phyloP scores from a whole-genome alignment of 1,140 invertebrate species.

The Drosophila hydei region DNA sequence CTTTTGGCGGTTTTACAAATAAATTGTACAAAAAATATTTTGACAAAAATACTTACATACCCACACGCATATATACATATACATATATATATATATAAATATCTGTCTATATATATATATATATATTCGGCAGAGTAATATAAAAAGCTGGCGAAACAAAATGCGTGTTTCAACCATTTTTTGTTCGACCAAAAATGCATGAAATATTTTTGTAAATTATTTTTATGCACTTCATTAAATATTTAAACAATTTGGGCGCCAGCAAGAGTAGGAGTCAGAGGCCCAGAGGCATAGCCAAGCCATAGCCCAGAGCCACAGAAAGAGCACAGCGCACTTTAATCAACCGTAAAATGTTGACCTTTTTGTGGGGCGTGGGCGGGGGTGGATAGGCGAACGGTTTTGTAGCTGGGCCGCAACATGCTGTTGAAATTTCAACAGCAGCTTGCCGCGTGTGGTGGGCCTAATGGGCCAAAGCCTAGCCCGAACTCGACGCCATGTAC shows the following conservation, averaged over 20 bases:
- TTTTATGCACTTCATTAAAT: conserved; percentile 83
- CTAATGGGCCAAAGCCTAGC: conserved; percentile 57
- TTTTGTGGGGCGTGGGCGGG: conserved; percentile 42
- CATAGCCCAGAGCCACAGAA: conserved; percentile 9
- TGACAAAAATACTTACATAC: conserved; percentile 66
- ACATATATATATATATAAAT: background rate
- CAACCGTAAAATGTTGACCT: conserved; percentile 82
- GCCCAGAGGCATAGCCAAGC: conserved; percentile 7
- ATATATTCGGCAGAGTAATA: background rate
- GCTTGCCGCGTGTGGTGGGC: conserved; percentile 59
- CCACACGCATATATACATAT: conserved; percentile 6
- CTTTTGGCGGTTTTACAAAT: conserved; percentile 80
- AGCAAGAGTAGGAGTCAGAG: conserved; percentile 16
- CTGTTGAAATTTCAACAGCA: conserved; percentile 64
- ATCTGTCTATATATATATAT: background rate
- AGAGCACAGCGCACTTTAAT: conserved; percentile 72
- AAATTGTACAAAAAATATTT: conserved; percentile 70
- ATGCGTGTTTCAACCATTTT: conserved; percentile 50
- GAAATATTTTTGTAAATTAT: conserved; percentile 82
- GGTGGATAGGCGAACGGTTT: conserved; percentile 8
- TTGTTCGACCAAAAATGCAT: conserved; percentile 75
- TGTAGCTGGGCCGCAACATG: conserved; percentile 63
- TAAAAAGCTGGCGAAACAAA: conserved; percentile 35
- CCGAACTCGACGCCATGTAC: conserved; percentile 3
- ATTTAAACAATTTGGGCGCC: conserved; percentile 73